Evolutionary conservation across 2,888 invertebrate genomes (phyloP), one percentile per base, ranked within the genome.

Genomic region (Atrina japonica): DNA sequence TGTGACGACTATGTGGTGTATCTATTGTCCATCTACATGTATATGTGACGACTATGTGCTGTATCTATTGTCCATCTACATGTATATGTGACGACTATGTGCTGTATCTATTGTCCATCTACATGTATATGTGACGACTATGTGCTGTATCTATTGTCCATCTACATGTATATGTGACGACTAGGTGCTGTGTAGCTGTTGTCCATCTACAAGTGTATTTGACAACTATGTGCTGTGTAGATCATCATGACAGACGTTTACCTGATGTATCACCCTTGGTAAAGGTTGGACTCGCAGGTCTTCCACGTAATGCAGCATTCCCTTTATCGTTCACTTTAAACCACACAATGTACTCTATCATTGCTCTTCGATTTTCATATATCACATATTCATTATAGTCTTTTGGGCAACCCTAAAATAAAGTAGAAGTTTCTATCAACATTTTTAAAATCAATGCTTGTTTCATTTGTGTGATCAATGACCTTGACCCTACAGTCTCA

Each of bases 371-470:
- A 66, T 80, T 85, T 29, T 86, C 85, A 60, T 86, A 86, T 16
- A 86, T 80, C 23, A 86, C 84, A 79, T 75, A 85, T 61, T 86
- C 86, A 43, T 81, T 83, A 66, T 79, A 85, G 59, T 86, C 84
- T 30, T 75, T 75, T 11, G 86, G 86, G 41, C 82, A 77, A 27
- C 86, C 86, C 86, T 86, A 66, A 30, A 75, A 55, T 3, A 55
- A 35, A 58, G n/a, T n/a, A 50, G 30, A 35, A 2, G 16, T 16
- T n/a, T 18, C 9, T 30, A 25, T 40, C 18, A 21, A 3, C 21
- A n/a, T 41, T 11, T 41, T 41, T 41, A 11, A 41, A 14, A 14
- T 41, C 16, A 41, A 11, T 1, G n/a, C n/a, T n/a, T n/a, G 49
- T 16, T 9, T 16, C 49, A 49, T 49, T 9, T 49, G 14, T 18